Percentiles rank a stretch among this genome's conserved stretches.
phyloP scores from a whole-genome alignment of 2,888 invertebrate genomes.

The Epistrophe eligans region DNA sequence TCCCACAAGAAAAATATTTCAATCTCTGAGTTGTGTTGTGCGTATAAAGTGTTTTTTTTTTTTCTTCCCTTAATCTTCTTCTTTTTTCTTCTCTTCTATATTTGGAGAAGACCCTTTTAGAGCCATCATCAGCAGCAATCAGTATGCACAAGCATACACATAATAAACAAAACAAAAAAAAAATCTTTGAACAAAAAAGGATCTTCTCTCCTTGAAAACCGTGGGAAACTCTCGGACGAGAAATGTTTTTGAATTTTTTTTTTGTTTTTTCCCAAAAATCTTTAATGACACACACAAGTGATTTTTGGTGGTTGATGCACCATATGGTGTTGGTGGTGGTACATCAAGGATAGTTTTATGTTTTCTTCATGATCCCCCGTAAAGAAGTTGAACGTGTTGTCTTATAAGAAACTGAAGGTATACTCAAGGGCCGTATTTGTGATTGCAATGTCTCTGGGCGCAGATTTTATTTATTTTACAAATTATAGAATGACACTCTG shows the following conservation, averaged over 20 bases:
- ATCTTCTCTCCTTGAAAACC: conserved; percentile 65
- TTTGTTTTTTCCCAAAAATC: conserved; percentile 44
- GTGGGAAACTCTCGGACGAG: conserved; percentile 60
- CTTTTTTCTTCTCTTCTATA: conserved; percentile 21
- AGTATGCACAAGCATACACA: conserved; percentile 70
- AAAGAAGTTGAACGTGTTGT: conserved; percentile 61
- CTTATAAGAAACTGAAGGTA: conserved; percentile 37
- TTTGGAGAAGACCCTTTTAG: conserved; percentile 50
- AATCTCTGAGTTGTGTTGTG: conserved; percentile 14
- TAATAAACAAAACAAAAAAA: conserved; percentile 63
- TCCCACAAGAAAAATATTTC: conserved; percentile 55
- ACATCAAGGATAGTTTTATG: conserved; percentile 40
- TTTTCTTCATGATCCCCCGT: conserved; percentile 60
- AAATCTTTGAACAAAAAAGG: conserved; percentile 58
- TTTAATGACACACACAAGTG: conserved; percentile 74
- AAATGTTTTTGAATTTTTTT: conserved; percentile 34
- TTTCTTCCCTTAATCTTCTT: conserved; percentile 44
- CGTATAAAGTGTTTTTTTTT: conserved; percentile 66
- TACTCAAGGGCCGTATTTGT: not conserved
- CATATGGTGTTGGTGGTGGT: conserved; percentile 54
- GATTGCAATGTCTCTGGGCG: not conserved
- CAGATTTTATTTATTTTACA: not conserved
- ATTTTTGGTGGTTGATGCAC: conserved; percentile 58
- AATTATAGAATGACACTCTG: too few relatives aligned
- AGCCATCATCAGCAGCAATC: conserved; percentile 62